Evolutionary conservation across 2,888 invertebrate genomes (phyloP), one percentile per base, ranked within the genome.

Genomic region (Dryococelus australis): DNA sequence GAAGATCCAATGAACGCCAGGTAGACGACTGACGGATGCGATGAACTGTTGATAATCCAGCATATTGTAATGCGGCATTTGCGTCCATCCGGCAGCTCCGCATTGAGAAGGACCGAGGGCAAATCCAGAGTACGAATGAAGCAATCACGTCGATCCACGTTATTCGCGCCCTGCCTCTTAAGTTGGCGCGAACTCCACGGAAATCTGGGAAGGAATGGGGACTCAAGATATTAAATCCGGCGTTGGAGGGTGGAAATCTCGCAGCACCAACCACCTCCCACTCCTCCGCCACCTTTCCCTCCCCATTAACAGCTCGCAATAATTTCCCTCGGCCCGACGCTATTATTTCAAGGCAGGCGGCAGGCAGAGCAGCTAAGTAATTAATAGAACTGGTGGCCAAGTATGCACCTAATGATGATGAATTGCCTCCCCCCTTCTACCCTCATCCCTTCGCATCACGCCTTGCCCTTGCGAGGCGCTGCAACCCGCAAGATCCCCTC

Each of bases 371-470:
- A 43, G 28, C 83, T 83, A 35, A 83, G 83, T 83, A 83, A 83
- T 83, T 83, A 83, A 83, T 83, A 83, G 35, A 83, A 83, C 83
- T 83, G 83, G 83, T 83, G 83, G 83, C 83, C 83, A 83, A 83
- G 83, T 83, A 83, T 87, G 84, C 53, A 51, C 83, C 43, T 87
- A 87, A 87, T 87, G 87, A 87, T 84, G 87, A 87, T 84, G 84
- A 86, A 87, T 78, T n/a, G 47, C 43, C 86, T 9, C 27, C 53
- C 51, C 26, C 86, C 79, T 1, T 1, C 26, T 28, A 20, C 85
- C 85, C 35, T n/a, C 5, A 4, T 4, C 1, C 24, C 85, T 13
- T 85, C 78, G 12, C 79, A 43, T 35, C 24, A 16, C n/a, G 28
- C 81, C 84, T 24, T 78, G 43, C 80, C 86, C 80, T 28, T 35